Percentiles rank a stretch among this genome's conserved stretches.
These are phyloP conservation scores for Drosophila rubida DNA, from an alignment of 2,888 invertebrate species.

Conservation along the genomic window DNA sequence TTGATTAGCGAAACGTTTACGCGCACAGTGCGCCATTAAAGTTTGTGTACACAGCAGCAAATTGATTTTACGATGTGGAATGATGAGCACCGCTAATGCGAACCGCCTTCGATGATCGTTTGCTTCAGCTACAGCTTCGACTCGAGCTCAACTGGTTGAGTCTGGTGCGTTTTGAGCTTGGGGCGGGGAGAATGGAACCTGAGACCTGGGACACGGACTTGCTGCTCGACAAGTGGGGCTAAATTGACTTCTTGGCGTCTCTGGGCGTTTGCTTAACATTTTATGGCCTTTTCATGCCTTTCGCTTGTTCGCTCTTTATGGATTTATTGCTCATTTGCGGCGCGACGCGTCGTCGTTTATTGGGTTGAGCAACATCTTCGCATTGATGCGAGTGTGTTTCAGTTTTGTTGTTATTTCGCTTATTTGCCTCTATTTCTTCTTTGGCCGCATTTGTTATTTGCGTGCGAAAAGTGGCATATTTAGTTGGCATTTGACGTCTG, in stretches of 20 bases:
- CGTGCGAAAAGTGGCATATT: conserved; percentile 50
- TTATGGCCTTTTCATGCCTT: conserved; percentile 41
- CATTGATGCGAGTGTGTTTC: not conserved
- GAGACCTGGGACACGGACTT: conserved; percentile 9
- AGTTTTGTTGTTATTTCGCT: too few relatives aligned
- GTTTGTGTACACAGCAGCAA: conserved; percentile 59
- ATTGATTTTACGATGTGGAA: conserved; percentile 63
- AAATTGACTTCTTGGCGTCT: conserved; percentile 37
- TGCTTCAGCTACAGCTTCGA: not conserved
- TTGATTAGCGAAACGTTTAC: conserved; percentile 63
- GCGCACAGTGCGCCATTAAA: conserved; percentile 63
- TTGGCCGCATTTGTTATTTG: conserved; percentile 33
- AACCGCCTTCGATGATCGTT: conserved; percentile 5
- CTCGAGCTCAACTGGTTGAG: conserved; percentile 33
- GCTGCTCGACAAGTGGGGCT: not conserved
- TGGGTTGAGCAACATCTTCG: not conserved
- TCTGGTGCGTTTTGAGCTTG: conserved; percentile 25
- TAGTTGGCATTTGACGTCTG: conserved; percentile 33
- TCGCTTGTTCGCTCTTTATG: conserved; percentile 37
- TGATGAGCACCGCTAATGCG: conserved; percentile 47
- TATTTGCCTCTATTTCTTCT: not conserved
- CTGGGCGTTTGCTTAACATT: conserved; percentile 40
- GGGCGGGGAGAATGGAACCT: not conserved
- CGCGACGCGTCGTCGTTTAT: not conserved
- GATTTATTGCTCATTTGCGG: conserved; percentile 39